Evolutionary conservation across 2,888 invertebrate species (phyloP).

Genomic region (Melanostoma mellinum): DNA sequence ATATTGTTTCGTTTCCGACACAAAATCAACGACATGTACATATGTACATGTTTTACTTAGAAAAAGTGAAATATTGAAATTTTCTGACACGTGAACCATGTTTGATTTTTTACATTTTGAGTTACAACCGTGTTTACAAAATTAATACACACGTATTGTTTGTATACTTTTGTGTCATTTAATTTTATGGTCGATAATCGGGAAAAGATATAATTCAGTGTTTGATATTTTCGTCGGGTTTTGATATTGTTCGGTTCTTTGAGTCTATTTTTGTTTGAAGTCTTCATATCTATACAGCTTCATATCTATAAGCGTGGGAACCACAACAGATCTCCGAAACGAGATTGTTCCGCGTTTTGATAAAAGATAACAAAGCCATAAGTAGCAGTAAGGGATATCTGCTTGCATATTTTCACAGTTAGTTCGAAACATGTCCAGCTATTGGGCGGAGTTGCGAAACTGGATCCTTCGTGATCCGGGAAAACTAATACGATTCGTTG

Average conservation of each 20-base stretch:
- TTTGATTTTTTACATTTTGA: too few relatives aligned
- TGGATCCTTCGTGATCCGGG: slow-evolving; percentile 82
- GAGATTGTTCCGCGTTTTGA: slow-evolving; percentile 65
- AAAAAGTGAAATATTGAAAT: too few relatives aligned
- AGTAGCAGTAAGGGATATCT: slow-evolving; percentile 11
- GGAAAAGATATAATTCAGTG: slow-evolving; percentile 26
- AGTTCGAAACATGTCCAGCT: slow-evolving; percentile 75
- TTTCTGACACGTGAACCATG: too few relatives aligned
- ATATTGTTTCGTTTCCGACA: too few relatives aligned
- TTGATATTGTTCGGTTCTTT: not conserved
- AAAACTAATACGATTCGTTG: slow-evolving; percentile 84
- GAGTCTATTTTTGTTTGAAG: not conserved
- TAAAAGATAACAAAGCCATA: slow-evolving; percentile 26
- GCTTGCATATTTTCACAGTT: slow-evolving; percentile 6
- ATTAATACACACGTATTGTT: not conserved
- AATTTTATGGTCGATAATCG: slow-evolving; percentile 48
- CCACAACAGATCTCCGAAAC: slow-evolving; percentile 55
- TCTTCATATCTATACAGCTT: slow-evolving; percentile 10
- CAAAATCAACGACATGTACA: too few relatives aligned
- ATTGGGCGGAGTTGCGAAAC: slow-evolving; percentile 78
- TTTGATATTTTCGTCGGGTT: slow-evolving; percentile 17
- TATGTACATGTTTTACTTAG: too few relatives aligned
- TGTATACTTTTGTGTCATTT: slow-evolving; percentile 40
- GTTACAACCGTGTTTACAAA: slow-evolving; percentile 42
- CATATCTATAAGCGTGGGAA: slow-evolving; percentile 52